Evolutionary conservation across 2,797 vertebrate genomes (phyloP).

Genomic region (Ptychobarbus kaznakovi): DNA sequence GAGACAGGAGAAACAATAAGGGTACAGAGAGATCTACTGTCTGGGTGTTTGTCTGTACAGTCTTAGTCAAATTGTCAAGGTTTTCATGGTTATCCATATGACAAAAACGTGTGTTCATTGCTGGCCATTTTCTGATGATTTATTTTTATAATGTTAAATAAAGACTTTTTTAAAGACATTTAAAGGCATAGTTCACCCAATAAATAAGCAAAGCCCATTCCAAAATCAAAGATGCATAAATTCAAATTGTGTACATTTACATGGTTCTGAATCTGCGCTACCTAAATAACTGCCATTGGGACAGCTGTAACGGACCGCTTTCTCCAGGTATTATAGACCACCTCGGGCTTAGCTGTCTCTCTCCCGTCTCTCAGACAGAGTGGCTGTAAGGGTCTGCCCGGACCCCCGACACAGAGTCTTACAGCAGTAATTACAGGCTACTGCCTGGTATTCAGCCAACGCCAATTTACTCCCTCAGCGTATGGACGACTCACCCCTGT

Average conservation of each 20-base stretch:
- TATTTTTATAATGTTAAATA: neutral
- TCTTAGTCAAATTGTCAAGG: neutral
- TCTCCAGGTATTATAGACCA: slow-evolving; percentile 60
- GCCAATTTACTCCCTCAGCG: slow-evolving; percentile 53
- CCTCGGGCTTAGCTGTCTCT: slow-evolving; percentile 62
- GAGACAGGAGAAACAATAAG: neutral
- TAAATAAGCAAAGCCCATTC: neutral
- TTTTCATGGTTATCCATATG: neutral
- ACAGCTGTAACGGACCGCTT: neutral
- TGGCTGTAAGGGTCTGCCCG: slow-evolving; percentile 18
- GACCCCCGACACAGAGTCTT: slow-evolving; percentile 68
- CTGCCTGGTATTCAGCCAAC: slow-evolving; percentile 69
- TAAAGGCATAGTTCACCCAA: neutral
- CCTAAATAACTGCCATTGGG: neutral
- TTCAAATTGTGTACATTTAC: neutral
- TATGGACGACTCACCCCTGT: slow-evolving; percentile 57
- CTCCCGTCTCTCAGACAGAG: neutral
- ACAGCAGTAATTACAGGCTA: slow-evolving; percentile 79
- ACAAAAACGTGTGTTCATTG: neutral
- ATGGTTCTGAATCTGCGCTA: neutral
- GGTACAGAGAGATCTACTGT: slow-evolving; percentile 56
- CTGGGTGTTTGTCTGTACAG: slow-evolving; percentile 49
- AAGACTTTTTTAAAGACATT: neutral
- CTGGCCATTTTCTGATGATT: neutral
- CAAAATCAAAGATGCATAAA: neutral